Base-by-base conservation (phyloP, 1,140 invertebrate genomes). In the Papilio machaon region DNA sequence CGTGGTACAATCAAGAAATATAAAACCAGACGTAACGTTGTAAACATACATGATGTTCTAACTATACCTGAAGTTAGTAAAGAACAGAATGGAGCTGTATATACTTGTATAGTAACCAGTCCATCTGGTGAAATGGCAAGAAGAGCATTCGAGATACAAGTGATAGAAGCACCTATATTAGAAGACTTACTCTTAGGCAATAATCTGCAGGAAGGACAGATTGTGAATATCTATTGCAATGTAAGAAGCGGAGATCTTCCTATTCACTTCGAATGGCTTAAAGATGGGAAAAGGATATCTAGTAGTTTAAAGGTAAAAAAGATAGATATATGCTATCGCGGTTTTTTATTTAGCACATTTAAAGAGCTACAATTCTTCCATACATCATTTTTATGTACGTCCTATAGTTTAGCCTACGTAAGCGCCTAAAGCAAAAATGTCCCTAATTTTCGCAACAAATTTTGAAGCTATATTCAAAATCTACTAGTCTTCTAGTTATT, bases 241-340 rank as follows among this genome's bases (percentile, higher is more conserved):
- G 97, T 99, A 6, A 97, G 97, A 83, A 98, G 97, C 79, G 98
- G 98, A 11, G 98, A 99, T 95, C 95, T 98, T 85, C 98, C 98
- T 10, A 97, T 99, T 84, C 96, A 97, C 91, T 98, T 99, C 87
- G 96, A 96, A n/a, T 99, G 98, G 98, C 95, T 97, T 54, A 98
- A 99, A 91, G 97, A 98, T 91, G 97, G 97, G 1, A 95, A 96
- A 78, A 95, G 96, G 43, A 95, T 98, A 81, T 95, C 96, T 3
- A 95, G 95, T 80, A 96, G 95, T 77, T 95, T 97, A 82, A 96
- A 96, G 91, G 96, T 97, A 91, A 92, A 84, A 80, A 73, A 8
- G 35, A 64, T n/a, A n/a, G n/a, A n/a, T n/a, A n/a, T n/a, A n/a
- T n/a, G n/a, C n/a, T n/a, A n/a, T n/a, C n/a, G n/a, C n/a, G n/a